Base-by-base conservation (phyloP, 1,140 invertebrate genomes). In the Doryteuthis pealeii region DNA sequence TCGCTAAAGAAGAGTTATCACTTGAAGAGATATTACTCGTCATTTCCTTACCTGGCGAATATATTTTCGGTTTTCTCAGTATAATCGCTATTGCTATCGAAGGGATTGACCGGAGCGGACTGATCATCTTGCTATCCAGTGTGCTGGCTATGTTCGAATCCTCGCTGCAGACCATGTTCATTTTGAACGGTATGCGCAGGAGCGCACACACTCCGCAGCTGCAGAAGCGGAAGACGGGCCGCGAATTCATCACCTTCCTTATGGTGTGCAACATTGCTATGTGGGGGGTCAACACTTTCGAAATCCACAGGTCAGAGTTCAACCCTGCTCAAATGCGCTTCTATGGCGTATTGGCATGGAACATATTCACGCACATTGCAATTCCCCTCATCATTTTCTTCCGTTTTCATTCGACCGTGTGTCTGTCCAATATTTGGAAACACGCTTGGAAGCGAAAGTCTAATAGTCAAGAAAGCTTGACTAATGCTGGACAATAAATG, bases 211-310 rank as follows among this genome's bases (percentile, higher is more conserved):
- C 96, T 43, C 93, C 94, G 0, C 94, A 96, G 87, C 95, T 97
- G 81, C 95, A 96, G 83, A 92, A 94, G 76, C 94, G 93, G 83
- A 98, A 98, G 89, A 96, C 96, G 1, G 96, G 96, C 1, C 91
- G 96, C 73, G 96, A 99, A 88, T 92, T 96, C 68, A 95, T 99
- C 40, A 98, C 96, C 49, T 97, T 98, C 90, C 89, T 98, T 65
- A 91, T 98, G 26, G 95, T 98, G 83, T 95, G 94, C 89, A 98
- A 98, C 87, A 79, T 85, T 73, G 81, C 84, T 12, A 74, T 87
- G 73, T 87, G 84, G 84, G 80, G 77, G 5, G 76, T 86, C 33
- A 83, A 82, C 62, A 81, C 84, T 14, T 84, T 86, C 75, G 82
- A 85, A 73, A 81, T 80, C 5, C 81, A 83, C 72, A 74, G 76